Conservation (phyloP, 2,113 vertebrate genomes). For the Dasyprocta punctata region DNA sequence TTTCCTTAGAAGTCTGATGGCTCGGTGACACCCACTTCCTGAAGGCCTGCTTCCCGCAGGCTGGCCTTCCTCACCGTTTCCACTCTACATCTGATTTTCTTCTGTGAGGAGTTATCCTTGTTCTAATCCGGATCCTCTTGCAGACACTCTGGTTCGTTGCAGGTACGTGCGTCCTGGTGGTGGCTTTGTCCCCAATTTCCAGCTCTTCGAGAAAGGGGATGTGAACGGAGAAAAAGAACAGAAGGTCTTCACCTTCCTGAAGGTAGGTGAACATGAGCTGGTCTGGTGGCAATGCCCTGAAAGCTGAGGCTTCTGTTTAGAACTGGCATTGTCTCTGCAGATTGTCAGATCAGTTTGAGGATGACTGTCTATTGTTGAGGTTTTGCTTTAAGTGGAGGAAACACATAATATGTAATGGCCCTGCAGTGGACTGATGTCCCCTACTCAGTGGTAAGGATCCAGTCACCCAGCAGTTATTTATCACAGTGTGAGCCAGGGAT, state of each 20-base stretch:
- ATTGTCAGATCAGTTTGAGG: background rate
- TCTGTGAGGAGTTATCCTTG: background rate
- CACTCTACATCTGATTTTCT: background rate
- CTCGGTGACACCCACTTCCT: background rate
- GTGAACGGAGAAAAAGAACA: slow-evolving; percentile 94
- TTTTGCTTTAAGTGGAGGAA: background rate
- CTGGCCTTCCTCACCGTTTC: background rate
- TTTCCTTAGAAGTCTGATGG: background rate
- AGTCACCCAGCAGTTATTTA: background rate
- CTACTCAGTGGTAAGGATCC: background rate
- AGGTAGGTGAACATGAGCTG: slow-evolving; percentile 86
- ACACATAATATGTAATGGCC: background rate
- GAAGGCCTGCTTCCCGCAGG: background rate
- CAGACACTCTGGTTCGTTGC: background rate
- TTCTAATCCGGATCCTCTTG: background rate
- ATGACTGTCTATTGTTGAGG: background rate
- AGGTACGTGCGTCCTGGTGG: slow-evolving; percentile 94
- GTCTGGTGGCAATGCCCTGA: background rate
- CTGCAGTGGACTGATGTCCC: background rate
- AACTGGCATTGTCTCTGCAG: background rate
- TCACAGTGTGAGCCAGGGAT: background rate
- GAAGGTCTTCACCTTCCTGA: slow-evolving; percentile 93
- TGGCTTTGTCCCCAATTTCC: slow-evolving; percentile 95
- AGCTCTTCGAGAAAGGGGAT: slow-evolving; percentile 93
- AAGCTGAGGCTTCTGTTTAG: background rate